These are phyloP conservation scores for Luidia sarsii DNA, from an alignment of 53 echinoderm and acorn worm species.

Conservation along the genomic window DNA sequence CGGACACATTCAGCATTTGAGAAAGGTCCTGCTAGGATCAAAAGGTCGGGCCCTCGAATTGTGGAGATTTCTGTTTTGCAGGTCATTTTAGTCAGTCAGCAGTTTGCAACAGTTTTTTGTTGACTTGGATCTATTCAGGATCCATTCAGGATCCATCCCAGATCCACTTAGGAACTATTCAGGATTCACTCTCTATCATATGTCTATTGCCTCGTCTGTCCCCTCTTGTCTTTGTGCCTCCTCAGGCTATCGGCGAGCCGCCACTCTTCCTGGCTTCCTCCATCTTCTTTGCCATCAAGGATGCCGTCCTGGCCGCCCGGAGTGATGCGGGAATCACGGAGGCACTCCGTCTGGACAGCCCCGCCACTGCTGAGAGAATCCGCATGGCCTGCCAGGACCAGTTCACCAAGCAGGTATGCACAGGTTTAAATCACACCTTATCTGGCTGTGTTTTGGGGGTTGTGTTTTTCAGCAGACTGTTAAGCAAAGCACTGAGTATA, in stretches of 20 bases:
- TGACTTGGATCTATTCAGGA: not conserved
- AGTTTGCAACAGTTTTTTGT: not conserved
- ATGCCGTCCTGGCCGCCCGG: slow-evolving; percentile 86
- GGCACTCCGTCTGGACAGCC: slow-evolving; percentile 70
- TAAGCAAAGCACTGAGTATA: not conserved
- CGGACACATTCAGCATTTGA: not conserved
- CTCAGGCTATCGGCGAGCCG: slow-evolving; percentile 89
- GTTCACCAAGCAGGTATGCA: slow-evolving; percentile 73
- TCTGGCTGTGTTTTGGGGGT: not conserved
- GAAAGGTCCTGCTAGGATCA: too few relatives aligned
- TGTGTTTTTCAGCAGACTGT: not conserved
- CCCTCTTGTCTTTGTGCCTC: not conserved
- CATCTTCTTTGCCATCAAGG: slow-evolving; percentile 92
- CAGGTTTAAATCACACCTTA: not conserved
- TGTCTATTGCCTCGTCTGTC: too few relatives aligned
- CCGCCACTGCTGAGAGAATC: slow-evolving; percentile 88
- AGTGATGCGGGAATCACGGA: slow-evolving; percentile 71
- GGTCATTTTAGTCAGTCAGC: too few relatives aligned
- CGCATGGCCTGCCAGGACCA: slow-evolving; percentile 87
- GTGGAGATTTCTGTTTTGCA: too few relatives aligned
- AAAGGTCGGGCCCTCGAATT: too few relatives aligned
- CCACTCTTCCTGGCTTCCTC: slow-evolving; percentile 86
- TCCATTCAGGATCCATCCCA: not conserved
- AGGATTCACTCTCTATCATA: too few relatives aligned
- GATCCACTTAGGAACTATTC: too few relatives aligned